Evolutionary conservation across 2,113 vertebrate genomes (phyloP), one percentile per base, ranked within the genome.

Genomic region (Macheiramphus alcinus): DNA sequence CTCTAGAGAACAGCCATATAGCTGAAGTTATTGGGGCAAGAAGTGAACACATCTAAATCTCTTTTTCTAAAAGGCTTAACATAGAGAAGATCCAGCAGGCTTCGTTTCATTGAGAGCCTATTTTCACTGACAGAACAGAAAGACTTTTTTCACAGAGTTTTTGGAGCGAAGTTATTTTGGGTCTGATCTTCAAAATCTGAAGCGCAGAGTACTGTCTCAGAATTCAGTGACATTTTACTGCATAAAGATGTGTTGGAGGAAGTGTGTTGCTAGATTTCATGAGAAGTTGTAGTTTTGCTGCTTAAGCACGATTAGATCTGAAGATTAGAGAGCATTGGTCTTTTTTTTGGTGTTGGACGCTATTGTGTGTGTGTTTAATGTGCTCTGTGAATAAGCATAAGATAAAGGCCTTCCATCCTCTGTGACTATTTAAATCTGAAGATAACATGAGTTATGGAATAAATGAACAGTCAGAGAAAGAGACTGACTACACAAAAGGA

Each of bases 101-200:
- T 48, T 48, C 48, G 7, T 48, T 48, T 48, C 48, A 48, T 48
- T 48, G 48, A 48, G 6, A 80, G 25, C 18, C 21, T 26, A 1
- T 56, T 80, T 86, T 42, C 22, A 22, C 12, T 59, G 42, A 29
- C 27, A 25, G 62, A 93, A 75, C 17, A 85, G 66, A 68, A 40
- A 42, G 53, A 36, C 25, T 23, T 85, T 31, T 78, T 74, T 7
- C 43, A 63, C 21, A n/a, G 27, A 45, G 23, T 43, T 75, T 91
- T 80, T 76, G 36, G 38, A 74, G 21, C 22, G 56, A 86, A 94
- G 38, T 63, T 92, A 80, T 86, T 95, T 93, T 86, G 45, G 25
- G 29, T 52, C 50, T 38, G 38, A 80, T 62, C 42, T 78, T 82
- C 78, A 86, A 80, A 91, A 85, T 82, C 36, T 70, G 26, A 88